Percentiles rank a stretch among this genome's conserved stretches.
Conservation (phyloP, 2,113 vertebrate genomes). For the Genyomyrus donnyi region DNA sequence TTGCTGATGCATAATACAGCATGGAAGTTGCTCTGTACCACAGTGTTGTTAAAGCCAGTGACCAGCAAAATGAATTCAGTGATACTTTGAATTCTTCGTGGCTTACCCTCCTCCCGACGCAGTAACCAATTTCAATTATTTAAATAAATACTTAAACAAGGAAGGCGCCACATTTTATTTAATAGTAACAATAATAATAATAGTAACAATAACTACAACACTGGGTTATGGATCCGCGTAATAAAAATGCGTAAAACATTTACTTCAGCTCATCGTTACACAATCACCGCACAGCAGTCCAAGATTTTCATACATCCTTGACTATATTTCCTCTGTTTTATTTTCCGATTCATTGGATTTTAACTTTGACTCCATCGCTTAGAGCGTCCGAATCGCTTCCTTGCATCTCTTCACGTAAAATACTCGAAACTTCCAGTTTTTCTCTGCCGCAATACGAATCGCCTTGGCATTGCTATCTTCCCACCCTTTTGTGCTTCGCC, state of each 20-base stretch:
- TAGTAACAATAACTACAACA: not conserved
- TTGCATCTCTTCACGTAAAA: not conserved
- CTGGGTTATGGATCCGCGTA: not conserved
- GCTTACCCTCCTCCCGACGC: not conserved
- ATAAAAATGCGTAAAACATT: not conserved
- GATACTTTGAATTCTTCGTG: conserved; percentile 1
- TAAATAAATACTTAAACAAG: conserved; percentile 10
- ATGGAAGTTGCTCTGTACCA: not conserved
- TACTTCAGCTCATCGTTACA: not conserved
- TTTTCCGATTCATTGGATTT: not conserved
- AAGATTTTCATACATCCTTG: not conserved
- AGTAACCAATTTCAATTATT: not conserved
- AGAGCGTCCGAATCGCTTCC: not conserved
- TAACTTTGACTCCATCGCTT: not conserved
- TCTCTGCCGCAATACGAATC: not conserved
- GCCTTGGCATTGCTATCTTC: not conserved
- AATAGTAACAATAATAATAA: not conserved
- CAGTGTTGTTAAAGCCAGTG: not conserved
- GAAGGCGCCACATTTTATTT: not conserved
- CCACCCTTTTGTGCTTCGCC: not conserved
- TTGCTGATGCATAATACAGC: not conserved
- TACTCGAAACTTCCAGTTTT: not conserved
- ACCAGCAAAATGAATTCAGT: not conserved
- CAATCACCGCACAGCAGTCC: not conserved
- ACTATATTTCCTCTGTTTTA: not conserved